Conservation (phyloP, 1,140 invertebrate genomes). For the Drosophila yakuba region DNA sequence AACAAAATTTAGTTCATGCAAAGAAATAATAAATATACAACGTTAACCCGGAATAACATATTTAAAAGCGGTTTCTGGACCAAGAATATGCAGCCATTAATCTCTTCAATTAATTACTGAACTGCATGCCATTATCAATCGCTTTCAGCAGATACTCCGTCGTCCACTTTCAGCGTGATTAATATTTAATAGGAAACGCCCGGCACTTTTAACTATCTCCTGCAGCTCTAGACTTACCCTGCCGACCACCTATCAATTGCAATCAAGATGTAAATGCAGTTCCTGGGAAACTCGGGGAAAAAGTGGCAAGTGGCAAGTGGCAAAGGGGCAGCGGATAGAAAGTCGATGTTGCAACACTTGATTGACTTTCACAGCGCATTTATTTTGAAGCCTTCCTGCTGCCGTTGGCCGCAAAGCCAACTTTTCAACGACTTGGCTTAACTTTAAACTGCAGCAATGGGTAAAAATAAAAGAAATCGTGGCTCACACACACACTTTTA, state of each 20-base stretch:
- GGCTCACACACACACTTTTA: conserved; percentile 25
- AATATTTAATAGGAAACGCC: conserved; percentile 48
- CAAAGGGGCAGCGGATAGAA: conserved; percentile 10
- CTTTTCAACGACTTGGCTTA: conserved; percentile 79
- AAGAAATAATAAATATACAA: not conserved
- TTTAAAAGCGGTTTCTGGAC: not conserved
- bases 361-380: conserved; percentile 81
- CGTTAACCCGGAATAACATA: too few species aligned
- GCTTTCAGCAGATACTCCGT: conserved; percentile 7
- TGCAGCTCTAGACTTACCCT: conserved; percentile 8
- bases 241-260: conserved; percentile 56
- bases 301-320: conserved; percentile 9
- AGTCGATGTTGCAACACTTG: conserved; percentile 75
- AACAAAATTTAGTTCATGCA: not conserved
- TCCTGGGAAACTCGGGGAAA: conserved; percentile 20
- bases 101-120: conserved; percentile 22
- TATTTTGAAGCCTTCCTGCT: conserved; percentile 56
- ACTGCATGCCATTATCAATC: conserved; percentile 10
- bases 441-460: conserved; percentile 66
- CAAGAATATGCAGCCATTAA: not conserved
- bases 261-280: conserved; percentile 57
- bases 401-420: conserved; percentile 60
- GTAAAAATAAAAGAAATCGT: conserved; percentile 51
- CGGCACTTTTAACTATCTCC: conserved; percentile 32
- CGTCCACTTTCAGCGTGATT: conserved; percentile 30